A percentile compares a stretch with the other conserved stretches of the same genome.
phyloP scores from a whole-genome alignment of 1,140 invertebrate species.

The Apocrypta bakeri region DNA sequence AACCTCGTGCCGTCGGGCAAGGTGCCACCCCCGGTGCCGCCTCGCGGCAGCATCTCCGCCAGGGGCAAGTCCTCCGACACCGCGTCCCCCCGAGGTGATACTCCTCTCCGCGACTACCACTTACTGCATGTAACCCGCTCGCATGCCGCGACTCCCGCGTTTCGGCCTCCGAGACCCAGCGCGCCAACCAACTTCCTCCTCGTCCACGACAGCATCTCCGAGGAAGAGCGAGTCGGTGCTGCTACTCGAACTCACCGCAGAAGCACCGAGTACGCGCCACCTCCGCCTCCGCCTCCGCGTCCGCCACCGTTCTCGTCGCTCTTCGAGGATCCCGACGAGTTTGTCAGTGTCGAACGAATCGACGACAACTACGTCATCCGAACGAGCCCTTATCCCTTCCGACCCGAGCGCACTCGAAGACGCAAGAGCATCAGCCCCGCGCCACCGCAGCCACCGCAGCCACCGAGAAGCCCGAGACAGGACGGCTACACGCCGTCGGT shows the following conservation, averaged over 20 bases:
- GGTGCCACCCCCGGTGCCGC: slow-evolving; percentile 87
- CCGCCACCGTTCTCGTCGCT: not conserved
- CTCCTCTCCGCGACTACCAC: slow-evolving; percentile 58
- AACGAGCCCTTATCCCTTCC: slow-evolving; percentile 67
- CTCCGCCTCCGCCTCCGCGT: slow-evolving; percentile 33
- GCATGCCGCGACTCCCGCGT: not conserved
- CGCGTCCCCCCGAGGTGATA: slow-evolving; percentile 69
- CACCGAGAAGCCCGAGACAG: slow-evolving; percentile 8
- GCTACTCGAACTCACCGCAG: not conserved
- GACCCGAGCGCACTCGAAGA: slow-evolving; percentile 59
- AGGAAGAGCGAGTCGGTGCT: not conserved
- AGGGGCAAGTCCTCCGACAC: slow-evolving; percentile 57
- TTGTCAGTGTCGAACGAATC: slow-evolving; percentile 65
- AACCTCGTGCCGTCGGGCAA: slow-evolving; percentile 73
- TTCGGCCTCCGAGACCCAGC: not conserved
- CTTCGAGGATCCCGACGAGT: slow-evolving; percentile 63
- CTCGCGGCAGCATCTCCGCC: slow-evolving; percentile 78
- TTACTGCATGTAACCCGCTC: slow-evolving; percentile 52
- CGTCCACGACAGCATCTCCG: not conserved
- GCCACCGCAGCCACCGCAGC: not conserved
- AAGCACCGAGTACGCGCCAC: slow-evolving; percentile 53
- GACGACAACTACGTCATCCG: slow-evolving; percentile 64
- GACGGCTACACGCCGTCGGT: slow-evolving; percentile 30
- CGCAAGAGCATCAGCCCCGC: not conserved
- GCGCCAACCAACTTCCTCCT: not conserved